phyloP scores from a whole-genome alignment of 2,888 invertebrate genomes.

The Orthosia incerta region DNA sequence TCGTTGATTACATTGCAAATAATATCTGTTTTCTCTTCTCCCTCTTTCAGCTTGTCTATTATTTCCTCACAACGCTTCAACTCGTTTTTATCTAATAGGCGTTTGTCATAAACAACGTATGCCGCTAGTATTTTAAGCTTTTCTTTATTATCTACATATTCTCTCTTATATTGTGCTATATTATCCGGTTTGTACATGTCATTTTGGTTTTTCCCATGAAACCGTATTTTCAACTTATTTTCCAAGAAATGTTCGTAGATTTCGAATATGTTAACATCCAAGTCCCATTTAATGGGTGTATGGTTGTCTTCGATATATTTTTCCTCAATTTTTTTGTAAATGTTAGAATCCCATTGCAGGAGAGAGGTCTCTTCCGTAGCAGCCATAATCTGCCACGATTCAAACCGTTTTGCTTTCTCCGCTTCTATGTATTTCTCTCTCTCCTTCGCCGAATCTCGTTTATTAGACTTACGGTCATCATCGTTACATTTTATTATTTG shows the following conservation, averaged over 20 bases:
- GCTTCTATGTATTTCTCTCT: too few relatives aligned
- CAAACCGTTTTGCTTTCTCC: too few relatives aligned
- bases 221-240: constrained; percentile 41
- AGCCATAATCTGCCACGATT: too few relatives aligned
- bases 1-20: constrained; percentile 22
- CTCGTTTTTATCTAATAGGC: constrained; percentile 11
- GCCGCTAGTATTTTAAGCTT: constrained; percentile 41
- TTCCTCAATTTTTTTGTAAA: too few relatives aligned
- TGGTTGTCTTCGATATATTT: background rate
- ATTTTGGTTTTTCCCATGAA: constrained; percentile 45
- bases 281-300: constrained; percentile 22
- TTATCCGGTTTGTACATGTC: constrained; percentile 41
- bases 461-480: background rate
- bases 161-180: constrained; percentile 8
- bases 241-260: constrained; percentile 42
- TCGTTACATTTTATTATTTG: background rate
- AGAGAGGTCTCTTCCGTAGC: too few relatives aligned
- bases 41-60: constrained; percentile 24
- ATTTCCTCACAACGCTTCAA: constrained; percentile 14
- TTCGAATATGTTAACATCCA: constrained; percentile 29
- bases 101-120: constrained; percentile 19
- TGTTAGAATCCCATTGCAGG: too few relatives aligned
- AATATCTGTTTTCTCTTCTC: constrained; percentile 11
- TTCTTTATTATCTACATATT: constrained; percentile 1
- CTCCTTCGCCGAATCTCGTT: too few relatives aligned